Base-by-base conservation (phyloP, 2,888 invertebrate genomes). In the Hofmannophila pseudospretella region DNA sequence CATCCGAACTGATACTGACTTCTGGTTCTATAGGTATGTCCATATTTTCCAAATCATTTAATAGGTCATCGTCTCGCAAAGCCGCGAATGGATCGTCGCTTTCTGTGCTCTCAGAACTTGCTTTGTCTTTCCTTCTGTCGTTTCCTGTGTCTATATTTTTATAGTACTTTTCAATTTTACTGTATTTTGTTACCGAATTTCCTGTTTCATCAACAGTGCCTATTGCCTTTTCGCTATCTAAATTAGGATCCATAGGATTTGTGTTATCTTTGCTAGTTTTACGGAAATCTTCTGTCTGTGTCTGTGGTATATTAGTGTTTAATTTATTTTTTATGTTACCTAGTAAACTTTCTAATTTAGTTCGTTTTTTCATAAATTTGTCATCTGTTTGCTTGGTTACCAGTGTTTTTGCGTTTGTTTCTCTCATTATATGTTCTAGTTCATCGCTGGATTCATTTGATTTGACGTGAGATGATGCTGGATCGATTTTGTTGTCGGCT, bases 311-410 rank as follows among this genome's bases (percentile, higher is more conserved):
- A n/a, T n/a, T n/a, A n/a, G n/a, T 20, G 7, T 3, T 11, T 7
- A 30, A 1, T 47, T 58, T 72, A 22, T 37, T 39, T 22, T 33
- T 39, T 20, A 42, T 39, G 25, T 28, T 39, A 8, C 34, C 39
- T 7, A 68, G 42, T 9, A 67, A 33, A 14, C 40, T 41, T 57
- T 84, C 82, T 20, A 85, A 40, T 49, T 81, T 82, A 0, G 41
- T 61, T 7, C 68, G 58, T 42, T 77, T 80, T 5, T 62, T 60
- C 1, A 55, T 47, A 22, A 76, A 74, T 41, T 51, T 66, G 0
- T 53, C 54, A 14, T 64, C 67, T 12, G 41, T 38, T 33, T 44
- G 47, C 20, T 38, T 36, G 28, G 47, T 38, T 30, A 26, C 25
- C 27, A 14, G 26, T 11, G 10, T 14, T 11, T n/a, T 22, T 22